Base-by-base conservation (phyloP, 1,140 invertebrate species). In the Lepidotrigona ventralis region DNA sequence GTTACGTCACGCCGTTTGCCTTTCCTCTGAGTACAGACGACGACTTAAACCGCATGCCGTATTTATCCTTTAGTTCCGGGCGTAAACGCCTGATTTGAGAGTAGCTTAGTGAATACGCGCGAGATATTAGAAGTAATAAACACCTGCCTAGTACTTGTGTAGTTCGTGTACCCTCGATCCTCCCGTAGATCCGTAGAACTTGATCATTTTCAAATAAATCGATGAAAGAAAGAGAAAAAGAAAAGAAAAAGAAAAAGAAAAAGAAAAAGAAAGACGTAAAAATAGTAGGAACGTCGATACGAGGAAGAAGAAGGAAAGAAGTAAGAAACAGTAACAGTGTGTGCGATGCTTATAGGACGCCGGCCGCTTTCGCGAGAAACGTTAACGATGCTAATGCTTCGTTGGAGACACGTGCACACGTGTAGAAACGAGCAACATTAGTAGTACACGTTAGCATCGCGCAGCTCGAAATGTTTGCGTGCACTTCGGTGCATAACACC, bases 1-100 rank as follows among this genome's bases (percentile, higher is more conserved):
- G 51, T 46, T 75, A 79, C 78, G 39, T 68, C 72, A 69, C 66
- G 63, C 63, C 74, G 73, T 64, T 88, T 77, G 86, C 83, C 80
- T 81, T 89, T 89, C 81, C 88, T 90, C 60, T 74, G 79, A 88
- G 81, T 89, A 79, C 81, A 84, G 5, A 88, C 86, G 68, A 86
- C 64, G 58, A 84, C 72, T 75, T 80, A 58, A 54, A 81, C 70
- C 88, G 89, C 88, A 90, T 89, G 88, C 82, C 68, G 77, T 87
- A 87, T 85, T 78, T 85, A 72, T 89, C 83, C 84, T 89, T 78
- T 90, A 90, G 87, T 90, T 90, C 88, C 84, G 70, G 75, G 70
- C 79, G 76, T 89, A 80, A 60, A 83, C 76, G 80, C 85, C 89
- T 86, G 87, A 86, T 85, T 90, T 88, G 75, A 80, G 73, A 86